A percentile compares a stretch with the other conserved stretches of the same genome.
Conservation (phyloP, 2,888 invertebrate genomes). For the Deilephila porcellus region DNA sequence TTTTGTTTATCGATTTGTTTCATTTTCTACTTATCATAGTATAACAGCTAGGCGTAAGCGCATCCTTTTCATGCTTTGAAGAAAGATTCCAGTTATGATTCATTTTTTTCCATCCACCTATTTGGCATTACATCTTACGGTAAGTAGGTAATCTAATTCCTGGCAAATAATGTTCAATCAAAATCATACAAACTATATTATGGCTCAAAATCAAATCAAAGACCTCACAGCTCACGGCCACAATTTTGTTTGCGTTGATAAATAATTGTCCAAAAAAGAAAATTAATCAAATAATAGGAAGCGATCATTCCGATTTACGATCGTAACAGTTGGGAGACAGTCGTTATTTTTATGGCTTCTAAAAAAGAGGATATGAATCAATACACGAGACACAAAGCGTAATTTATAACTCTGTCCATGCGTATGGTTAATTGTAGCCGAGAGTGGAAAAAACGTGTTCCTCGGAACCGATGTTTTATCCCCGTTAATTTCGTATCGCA, state of each 20-base stretch:
- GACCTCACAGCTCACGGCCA: not conserved
- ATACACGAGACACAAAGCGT: slow-evolving; percentile 71
- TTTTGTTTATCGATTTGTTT: not conserved
- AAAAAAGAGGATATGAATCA: slow-evolving; percentile 73
- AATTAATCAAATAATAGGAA: slow-evolving; percentile 60
- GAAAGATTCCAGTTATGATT: no score
- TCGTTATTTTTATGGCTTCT: slow-evolving; percentile 80
- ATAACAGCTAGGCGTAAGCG: no score
- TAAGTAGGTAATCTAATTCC: no score
- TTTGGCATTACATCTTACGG: no score
- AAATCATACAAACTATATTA: no score
- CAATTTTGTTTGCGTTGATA: slow-evolving; percentile 6
- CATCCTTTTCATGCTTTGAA: no score
- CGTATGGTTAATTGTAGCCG: slow-evolving; percentile 66
- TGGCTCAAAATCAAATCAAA: no score
- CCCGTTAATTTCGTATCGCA: slow-evolving; percentile 66
- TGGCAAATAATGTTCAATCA: no score
- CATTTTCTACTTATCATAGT: not conserved
- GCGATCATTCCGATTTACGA: slow-evolving; percentile 68
- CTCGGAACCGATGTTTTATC: slow-evolving; percentile 54
- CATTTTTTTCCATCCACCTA: no score
- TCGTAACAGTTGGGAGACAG: slow-evolving; percentile 70
- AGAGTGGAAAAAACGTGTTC: slow-evolving; percentile 55
- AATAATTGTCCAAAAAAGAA: slow-evolving; percentile 35
- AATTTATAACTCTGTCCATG: slow-evolving; percentile 69